Evolutionary conservation across 2,797 vertebrate genomes (phyloP).

Genomic region (Oryzias dopingdopingensis): DNA sequence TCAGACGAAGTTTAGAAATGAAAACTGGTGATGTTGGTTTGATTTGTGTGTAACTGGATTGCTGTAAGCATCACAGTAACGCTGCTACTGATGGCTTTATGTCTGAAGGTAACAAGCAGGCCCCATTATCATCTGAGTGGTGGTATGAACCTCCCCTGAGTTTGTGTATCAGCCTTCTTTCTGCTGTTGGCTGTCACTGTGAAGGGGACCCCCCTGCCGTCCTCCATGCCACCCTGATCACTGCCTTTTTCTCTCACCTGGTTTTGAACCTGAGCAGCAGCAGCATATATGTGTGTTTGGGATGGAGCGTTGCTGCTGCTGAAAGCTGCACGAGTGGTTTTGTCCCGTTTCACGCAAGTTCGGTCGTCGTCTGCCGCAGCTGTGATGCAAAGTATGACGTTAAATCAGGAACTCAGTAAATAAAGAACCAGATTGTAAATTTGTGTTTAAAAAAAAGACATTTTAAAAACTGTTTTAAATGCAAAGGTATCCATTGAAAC

Average conservation of each 20-base stretch:
- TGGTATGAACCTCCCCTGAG: slow-evolving; percentile 89
- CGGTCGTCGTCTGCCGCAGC: slow-evolving; percentile 18
- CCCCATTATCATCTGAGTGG: slow-evolving; percentile 91
- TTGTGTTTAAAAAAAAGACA: too few species aligned
- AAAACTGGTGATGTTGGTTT: slow-evolving; percentile 2
- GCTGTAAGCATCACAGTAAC: slow-evolving; percentile 57
- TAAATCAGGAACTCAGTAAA: too few species aligned
- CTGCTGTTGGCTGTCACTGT: slow-evolving; percentile 84
- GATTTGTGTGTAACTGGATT: slow-evolving; percentile 6
- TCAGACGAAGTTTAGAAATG: slow-evolving; percentile 19
- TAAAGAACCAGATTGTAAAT: too few species aligned
- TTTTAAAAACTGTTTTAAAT: too few species aligned
- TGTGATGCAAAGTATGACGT: not conserved
- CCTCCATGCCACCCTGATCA: slow-evolving; percentile 60
- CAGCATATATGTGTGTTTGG: slow-evolving; percentile 46
- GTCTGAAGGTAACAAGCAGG: slow-evolving; percentile 98
- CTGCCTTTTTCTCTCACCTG: slow-evolving; percentile 49
- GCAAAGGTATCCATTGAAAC: too few species aligned
- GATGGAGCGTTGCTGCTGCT: slow-evolving; percentile 4
- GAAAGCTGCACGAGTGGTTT: slow-evolving; percentile 38
- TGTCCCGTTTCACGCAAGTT: slow-evolving; percentile 15
- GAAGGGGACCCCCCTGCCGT: slow-evolving; percentile 50
- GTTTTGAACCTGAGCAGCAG: slow-evolving; percentile 46
- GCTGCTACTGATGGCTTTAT: slow-evolving; percentile 80
- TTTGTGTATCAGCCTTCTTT: slow-evolving; percentile 74